A percentile compares a stretch with the other conserved stretches of the same genome.
Conservation (phyloP, 2,797 vertebrate species). For the Pangasius macronema region DNA sequence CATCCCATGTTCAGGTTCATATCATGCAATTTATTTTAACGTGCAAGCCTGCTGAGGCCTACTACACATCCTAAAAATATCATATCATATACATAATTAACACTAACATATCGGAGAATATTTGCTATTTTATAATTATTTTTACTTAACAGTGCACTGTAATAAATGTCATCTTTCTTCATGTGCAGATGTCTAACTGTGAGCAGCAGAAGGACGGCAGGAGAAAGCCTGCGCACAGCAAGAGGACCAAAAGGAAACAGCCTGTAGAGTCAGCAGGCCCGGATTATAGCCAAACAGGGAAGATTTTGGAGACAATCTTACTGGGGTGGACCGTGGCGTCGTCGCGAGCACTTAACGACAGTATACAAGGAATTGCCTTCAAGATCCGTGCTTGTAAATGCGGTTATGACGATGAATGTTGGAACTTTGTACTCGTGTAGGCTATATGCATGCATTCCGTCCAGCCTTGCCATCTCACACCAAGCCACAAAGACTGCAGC, state of each 20-base stretch:
- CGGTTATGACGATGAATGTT: slow-evolving; percentile 89
- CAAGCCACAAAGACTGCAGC: slow-evolving; percentile 52
- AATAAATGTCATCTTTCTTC: slow-evolving; percentile 26
- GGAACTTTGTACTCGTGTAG: slow-evolving; percentile 71
- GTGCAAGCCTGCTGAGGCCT: not conserved
- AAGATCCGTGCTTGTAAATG: slow-evolving; percentile 78
- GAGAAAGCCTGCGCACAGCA: slow-evolving; percentile 21
- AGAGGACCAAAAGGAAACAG: slow-evolving; percentile 30
- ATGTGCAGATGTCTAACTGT: slow-evolving; percentile 22
- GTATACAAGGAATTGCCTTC: slow-evolving; percentile 81
- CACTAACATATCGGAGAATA: not conserved
- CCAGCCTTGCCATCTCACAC: slow-evolving; percentile 73
- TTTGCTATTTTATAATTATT: not conserved
- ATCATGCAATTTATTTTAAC: not conserved
- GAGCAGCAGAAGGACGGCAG: slow-evolving; percentile 22
- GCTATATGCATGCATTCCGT: slow-evolving; percentile 78
- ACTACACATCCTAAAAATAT: not conserved
- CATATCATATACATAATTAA: not conserved
- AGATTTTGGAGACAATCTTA: slow-evolving; percentile 38
- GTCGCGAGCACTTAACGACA: slow-evolving; percentile 86
- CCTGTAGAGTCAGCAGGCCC: slow-evolving; percentile 29
- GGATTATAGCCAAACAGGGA: slow-evolving; percentile 50
- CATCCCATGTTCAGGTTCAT: not conserved
- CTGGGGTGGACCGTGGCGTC: slow-evolving; percentile 62
- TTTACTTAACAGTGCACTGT: not conserved